Percentiles rank a stretch among this genome's conserved stretches.
These are phyloP conservation scores for Microcaecilia unicolor DNA, from an alignment of 2,797 vertebrate species.

Conservation along the genomic window DNA sequence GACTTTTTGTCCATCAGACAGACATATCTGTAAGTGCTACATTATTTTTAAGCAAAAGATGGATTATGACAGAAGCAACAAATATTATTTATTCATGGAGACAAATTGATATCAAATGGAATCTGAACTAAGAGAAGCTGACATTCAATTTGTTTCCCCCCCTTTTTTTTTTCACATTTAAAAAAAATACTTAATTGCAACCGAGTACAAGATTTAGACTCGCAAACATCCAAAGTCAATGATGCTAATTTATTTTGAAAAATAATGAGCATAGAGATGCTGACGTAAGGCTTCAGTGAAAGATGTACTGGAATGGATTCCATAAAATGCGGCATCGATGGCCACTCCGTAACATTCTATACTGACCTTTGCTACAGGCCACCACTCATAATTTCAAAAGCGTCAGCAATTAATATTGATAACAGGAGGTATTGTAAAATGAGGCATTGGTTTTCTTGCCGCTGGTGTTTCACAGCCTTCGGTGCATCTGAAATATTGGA, in stretches of 20 bases:
- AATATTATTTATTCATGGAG: constrained; percentile 10
- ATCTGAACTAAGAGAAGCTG: no score
- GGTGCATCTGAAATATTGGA: no score
- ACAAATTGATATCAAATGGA: not conserved
- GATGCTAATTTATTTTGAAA: constrained; percentile 51
- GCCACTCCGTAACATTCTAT: constrained; percentile 32
- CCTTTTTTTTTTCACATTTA: no score
- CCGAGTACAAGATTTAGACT: constrained; percentile 13
- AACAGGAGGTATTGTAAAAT: constrained; percentile 34
- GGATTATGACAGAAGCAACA: no score
- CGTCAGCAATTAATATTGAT: constrained; percentile 50
- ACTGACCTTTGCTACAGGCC: constrained; percentile 45
- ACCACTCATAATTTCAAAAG: constrained; percentile 48
- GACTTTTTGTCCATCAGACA: no score
- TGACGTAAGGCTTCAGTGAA: constrained; percentile 43
- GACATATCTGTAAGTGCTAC: no score
- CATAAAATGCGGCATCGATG: constrained; percentile 51
- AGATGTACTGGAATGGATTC: constrained; percentile 52
- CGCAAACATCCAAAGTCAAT: constrained; percentile 36
- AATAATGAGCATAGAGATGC: constrained; percentile 46
- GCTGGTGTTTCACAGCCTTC: no score
- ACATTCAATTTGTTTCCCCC: not conserved
- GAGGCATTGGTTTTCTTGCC: constrained; percentile 22
- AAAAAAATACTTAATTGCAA: not conserved
- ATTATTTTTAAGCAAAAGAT: no score